These are phyloP conservation scores for Vollenhovia emeryi DNA, from an alignment of 1,140 invertebrate species.

Conservation along the genomic window DNA sequence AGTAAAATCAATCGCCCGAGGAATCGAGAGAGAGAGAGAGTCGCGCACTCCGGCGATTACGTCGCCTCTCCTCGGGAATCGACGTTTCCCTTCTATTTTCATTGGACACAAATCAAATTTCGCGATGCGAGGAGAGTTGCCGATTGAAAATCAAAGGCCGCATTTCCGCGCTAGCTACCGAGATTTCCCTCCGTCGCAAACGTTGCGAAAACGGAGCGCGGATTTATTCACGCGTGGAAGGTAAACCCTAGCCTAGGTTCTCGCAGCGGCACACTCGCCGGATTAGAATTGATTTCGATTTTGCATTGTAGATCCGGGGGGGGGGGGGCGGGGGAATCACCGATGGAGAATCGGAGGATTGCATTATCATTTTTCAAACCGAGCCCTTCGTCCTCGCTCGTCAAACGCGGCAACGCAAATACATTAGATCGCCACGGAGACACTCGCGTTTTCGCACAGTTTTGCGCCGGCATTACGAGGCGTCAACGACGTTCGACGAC, in stretches of 20 bases:
- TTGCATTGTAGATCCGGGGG: slow-evolving; percentile 24
- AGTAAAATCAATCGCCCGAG: background rate
- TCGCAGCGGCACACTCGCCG: slow-evolving; percentile 16
- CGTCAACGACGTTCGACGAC: background rate
- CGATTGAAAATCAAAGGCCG: slow-evolving; percentile 57
- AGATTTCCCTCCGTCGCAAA: slow-evolving; percentile 46
- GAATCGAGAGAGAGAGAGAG: background rate
- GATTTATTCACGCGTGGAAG: slow-evolving; percentile 48
- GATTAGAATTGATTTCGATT: slow-evolving; percentile 57
- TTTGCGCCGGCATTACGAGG: background rate
- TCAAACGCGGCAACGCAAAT: background rate
- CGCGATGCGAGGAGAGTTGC: slow-evolving; percentile 41
- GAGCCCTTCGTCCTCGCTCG: background rate
- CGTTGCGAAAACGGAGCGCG: slow-evolving; percentile 40
- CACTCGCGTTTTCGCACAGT: too few species aligned
- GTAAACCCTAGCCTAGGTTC: slow-evolving; percentile 34
- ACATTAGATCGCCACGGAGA: background rate
- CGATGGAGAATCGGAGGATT: slow-evolving; percentile 41
- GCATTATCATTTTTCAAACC: slow-evolving; percentile 15
- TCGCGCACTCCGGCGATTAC: background rate
- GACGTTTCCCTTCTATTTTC: slow-evolving; percentile 52
- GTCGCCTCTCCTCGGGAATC: slow-evolving; percentile 11
- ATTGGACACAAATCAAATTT: slow-evolving; percentile 55
- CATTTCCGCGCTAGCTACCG: slow-evolving; percentile 37
- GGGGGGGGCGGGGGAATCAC: too few species aligned